Evolutionary conservation across 2,888 invertebrate genomes (phyloP).

Genomic region (Tetanocera ferruginea): DNA sequence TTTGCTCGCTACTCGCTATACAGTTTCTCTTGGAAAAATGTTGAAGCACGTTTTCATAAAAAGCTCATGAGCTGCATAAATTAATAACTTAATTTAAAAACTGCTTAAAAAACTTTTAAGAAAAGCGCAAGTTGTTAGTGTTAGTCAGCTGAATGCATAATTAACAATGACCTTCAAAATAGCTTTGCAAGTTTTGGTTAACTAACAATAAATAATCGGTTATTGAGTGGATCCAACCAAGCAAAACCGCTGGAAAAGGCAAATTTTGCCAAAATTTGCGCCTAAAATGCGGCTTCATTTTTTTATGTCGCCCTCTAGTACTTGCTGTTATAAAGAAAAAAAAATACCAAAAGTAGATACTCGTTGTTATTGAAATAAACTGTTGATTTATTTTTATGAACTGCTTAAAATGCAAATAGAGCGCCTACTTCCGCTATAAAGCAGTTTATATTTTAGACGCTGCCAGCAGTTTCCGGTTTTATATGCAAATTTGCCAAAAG

Average conservation of each 20-base stretch:
- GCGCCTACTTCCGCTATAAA: conserved; percentile 29
- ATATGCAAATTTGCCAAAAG: conserved; percentile 22
- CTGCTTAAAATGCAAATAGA: conserved; percentile 27
- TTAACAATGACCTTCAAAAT: too few species aligned
- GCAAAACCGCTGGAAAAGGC: too few species aligned
- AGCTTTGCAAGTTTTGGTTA: too few species aligned
- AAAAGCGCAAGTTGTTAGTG: too few species aligned
- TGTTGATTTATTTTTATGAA: conserved; percentile 33
- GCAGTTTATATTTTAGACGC: neutral
- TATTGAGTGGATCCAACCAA: too few species aligned
- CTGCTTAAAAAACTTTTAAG: neutral
- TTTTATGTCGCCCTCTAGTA: neutral
- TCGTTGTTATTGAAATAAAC: conserved; percentile 11
- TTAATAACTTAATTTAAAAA: neutral
- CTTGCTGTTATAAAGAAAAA: neutral
- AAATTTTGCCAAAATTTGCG: too few species aligned
- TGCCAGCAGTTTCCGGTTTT: conserved; percentile 20
- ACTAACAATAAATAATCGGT: too few species aligned
- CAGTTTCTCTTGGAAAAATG: too few species aligned
- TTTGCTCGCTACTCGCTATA: too few species aligned
- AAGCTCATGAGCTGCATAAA: neutral
- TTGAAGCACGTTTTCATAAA: too few species aligned
- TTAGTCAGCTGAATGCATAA: too few species aligned
- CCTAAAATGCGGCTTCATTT: neutral
- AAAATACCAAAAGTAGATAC: neutral